phyloP scores from a whole-genome alignment of 2,888 invertebrate genomes.

The Aleiodes testaceus region DNA sequence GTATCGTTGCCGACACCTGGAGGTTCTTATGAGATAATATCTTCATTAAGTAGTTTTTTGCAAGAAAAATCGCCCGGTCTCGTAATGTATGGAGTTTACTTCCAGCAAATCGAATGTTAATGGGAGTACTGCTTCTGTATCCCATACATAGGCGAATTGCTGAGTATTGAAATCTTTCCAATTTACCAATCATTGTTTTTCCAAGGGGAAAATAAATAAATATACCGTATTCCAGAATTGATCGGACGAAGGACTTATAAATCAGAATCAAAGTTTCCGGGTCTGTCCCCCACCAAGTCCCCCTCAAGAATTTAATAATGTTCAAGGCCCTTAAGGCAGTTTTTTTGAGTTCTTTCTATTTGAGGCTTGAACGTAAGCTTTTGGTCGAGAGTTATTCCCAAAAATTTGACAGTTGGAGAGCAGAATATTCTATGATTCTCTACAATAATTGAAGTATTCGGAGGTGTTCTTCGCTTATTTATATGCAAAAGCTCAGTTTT shows the following conservation, averaged over 20 bases:
- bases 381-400: neutral
- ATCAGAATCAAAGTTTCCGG: too few species aligned
- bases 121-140: neutral
- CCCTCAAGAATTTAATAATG: too few species aligned
- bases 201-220: neutral
- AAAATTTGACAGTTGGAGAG: neutral
- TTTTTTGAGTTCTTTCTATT: neutral
- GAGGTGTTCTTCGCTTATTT: neutral
- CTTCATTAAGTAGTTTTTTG: neutral
- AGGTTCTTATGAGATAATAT: too few species aligned
- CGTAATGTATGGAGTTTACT: neutral
- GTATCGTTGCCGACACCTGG: too few species aligned
- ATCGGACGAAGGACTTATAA: too few species aligned
- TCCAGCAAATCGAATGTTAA: neutral
- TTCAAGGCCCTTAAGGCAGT: neutral
- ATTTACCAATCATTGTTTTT: neutral
- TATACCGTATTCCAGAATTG: neutral
- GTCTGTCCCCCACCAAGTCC: too few species aligned
- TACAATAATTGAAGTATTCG: neutral
- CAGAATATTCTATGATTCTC: neutral
- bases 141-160: neutral
- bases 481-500: too few species aligned
- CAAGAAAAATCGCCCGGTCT: neutral
- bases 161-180: neutral
- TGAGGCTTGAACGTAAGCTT: neutral